A percentile compares a stretch with the other conserved stretches of the same genome.
Conservation (phyloP, 2,113 vertebrate genomes). For the Morone saxatilis region DNA sequence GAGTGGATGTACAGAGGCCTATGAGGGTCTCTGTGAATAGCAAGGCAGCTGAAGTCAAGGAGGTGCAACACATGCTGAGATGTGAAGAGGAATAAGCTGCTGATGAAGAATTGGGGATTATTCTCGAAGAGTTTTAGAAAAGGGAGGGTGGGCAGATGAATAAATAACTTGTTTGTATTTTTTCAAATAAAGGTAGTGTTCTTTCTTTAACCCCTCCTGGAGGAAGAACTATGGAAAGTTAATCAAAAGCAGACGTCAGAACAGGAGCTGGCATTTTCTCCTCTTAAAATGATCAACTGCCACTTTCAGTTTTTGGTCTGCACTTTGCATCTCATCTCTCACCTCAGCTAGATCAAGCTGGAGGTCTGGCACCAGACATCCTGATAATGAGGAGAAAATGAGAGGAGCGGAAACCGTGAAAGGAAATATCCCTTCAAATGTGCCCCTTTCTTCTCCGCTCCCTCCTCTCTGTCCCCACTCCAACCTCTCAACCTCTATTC, state of each 20-base stretch:
- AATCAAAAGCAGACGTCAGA: constrained; percentile 60
- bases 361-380: constrained; percentile 72
- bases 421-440: constrained; percentile 79
- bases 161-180: constrained; percentile 57
- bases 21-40: constrained; percentile 33
- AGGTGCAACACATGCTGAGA: constrained; percentile 61
- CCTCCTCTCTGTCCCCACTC: constrained; percentile 61
- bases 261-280: constrained; percentile 23
- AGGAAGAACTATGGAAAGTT: constrained; percentile 25
- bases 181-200: constrained; percentile 45
- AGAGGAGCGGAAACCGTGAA: constrained; percentile 74
- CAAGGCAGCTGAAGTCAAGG: constrained; percentile 44
- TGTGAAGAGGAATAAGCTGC: constrained; percentile 58
- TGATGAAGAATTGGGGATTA: constrained; percentile 51
- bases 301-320: constrained; percentile 61
- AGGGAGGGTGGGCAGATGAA: constrained; percentile 37
- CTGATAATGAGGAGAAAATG: constrained; percentile 80
- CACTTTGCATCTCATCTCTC: constrained; percentile 72
- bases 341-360: constrained; percentile 59
- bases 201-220: constrained; percentile 31
- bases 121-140: constrained; percentile 5
- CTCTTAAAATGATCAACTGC: constrained; percentile 60
- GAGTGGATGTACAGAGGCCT: constrained; percentile 28
- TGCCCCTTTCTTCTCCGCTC: constrained; percentile 40
- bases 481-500: constrained; percentile 64